Conservation (phyloP, 2,797 vertebrate species). For the Pangasius sanitwongsei region DNA sequence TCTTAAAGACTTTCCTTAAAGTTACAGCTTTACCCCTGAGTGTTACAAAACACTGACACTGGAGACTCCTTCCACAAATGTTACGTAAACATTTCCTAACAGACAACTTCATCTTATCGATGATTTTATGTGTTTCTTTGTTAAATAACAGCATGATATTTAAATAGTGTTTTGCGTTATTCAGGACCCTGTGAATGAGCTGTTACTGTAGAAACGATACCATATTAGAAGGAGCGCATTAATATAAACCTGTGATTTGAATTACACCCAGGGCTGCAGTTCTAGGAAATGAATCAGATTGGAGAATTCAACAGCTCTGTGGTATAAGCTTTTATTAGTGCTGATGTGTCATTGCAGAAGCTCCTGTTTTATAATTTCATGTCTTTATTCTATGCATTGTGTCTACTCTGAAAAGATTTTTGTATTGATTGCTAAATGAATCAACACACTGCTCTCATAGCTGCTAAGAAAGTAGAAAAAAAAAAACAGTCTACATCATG, state of each 20-base stretch:
- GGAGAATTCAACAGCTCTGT: not conserved
- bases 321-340: not conserved
- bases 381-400: not conserved
- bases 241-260: not conserved
- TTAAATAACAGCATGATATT: not conserved
- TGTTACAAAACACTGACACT: not conserved
- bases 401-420: not conserved
- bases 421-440: not conserved
- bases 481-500: not conserved
- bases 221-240: not conserved
- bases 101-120: not conserved
- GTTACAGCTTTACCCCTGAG: not conserved
- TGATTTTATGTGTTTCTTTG: not conserved
- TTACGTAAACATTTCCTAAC: not conserved
- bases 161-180: not conserved
- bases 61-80: not conserved
- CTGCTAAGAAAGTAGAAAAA: conserved; percentile 3
- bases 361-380: not conserved
- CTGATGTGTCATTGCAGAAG: not conserved
- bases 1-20: not conserved
- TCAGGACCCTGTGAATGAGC: not conserved
- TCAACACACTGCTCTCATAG: not conserved
- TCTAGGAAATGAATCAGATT: not conserved
- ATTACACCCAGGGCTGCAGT: not conserved
- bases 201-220: not conserved